phyloP scores from a whole-genome alignment of 2,113 vertebrate species.

The Cardinalis cardinalis region DNA sequence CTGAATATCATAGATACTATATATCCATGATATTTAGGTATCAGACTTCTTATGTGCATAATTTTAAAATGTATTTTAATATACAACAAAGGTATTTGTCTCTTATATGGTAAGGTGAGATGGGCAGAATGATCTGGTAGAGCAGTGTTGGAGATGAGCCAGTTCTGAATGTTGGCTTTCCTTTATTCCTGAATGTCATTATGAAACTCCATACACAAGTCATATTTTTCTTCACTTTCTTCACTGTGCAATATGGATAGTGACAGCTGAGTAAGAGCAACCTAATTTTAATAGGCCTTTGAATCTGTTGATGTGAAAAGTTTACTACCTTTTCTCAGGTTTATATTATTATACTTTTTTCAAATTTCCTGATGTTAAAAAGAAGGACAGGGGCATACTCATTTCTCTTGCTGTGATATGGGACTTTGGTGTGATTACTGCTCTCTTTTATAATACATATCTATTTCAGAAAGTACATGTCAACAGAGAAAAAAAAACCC shows the following conservation, averaged over 20 bases:
- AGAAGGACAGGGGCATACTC: accelerated
- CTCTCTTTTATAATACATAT: background rate
- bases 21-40: background rate
- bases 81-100: background rate
- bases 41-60: background rate
- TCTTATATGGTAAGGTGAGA: background rate
- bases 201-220: background rate
- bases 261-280: background rate
- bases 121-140: background rate
- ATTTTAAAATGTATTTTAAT: background rate
- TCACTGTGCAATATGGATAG: background rate
- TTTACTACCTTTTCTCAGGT: background rate
- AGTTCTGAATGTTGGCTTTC: background rate
- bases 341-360: background rate
- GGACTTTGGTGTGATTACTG: background rate
- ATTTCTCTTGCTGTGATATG: background rate
- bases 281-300: background rate
- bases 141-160: background rate
- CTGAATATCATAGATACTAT: background rate
- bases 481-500: background rate
- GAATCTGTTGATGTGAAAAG: background rate
- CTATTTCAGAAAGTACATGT: background rate
- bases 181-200: background rate
- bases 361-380: background rate
- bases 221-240: background rate